Evolutionary conservation across 2,888 invertebrate genomes (phyloP).

Genomic region (Lycocerus yunnanus): DNA sequence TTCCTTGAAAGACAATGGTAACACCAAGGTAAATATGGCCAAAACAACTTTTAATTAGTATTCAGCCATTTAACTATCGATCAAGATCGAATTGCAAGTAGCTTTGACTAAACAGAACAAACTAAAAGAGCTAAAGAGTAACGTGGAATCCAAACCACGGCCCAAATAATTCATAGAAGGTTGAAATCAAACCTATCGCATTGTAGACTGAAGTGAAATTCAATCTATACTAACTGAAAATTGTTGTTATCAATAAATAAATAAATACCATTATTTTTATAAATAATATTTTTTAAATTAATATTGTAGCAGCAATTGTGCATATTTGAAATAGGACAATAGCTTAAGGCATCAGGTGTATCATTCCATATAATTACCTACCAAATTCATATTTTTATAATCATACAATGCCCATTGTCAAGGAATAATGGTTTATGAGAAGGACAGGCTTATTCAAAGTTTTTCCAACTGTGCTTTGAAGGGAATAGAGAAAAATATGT

Average conservation of each 20-base stretch:
- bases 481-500: background rate
- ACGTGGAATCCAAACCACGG: no score
- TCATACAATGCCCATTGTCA: constrained; percentile 51
- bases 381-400: constrained; percentile 50
- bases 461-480: constrained; percentile 6
- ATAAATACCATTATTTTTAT: background rate
- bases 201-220: no score
- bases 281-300: no score
- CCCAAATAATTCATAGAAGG: no score
- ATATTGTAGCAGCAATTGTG: background rate
- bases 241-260: background rate
- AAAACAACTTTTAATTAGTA: no score
- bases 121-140: no score
- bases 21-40: no score
- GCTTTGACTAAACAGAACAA: no score
- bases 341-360: constrained; percentile 43
- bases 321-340: constrained; percentile 2
- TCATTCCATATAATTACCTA: constrained; percentile 43
- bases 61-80: no score
- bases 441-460: constrained; percentile 14
- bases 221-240: background rate
- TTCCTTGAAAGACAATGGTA: no score
- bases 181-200: no score
- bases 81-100: no score
- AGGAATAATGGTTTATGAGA: constrained; percentile 50